phyloP scores from a whole-genome alignment of 1,140 invertebrate genomes.

The Bacillus rossius region DNA sequence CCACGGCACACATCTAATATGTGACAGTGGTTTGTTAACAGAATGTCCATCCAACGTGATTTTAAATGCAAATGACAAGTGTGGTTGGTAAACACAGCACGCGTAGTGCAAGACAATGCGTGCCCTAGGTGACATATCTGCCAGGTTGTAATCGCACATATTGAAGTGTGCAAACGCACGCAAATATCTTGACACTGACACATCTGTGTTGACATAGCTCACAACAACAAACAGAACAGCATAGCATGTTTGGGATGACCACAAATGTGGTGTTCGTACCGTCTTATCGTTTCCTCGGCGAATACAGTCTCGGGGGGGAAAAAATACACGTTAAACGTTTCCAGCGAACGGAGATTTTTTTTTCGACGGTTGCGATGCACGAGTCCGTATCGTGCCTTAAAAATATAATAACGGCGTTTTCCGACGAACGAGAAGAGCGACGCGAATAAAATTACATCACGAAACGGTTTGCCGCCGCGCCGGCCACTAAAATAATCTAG shows the following conservation, averaged over 20 bases:
- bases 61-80: too few relatives aligned
- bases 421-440: slow-evolving; percentile 18
- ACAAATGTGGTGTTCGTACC: slow-evolving; percentile 5
- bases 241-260: neutral
- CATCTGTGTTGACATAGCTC: too few relatives aligned
- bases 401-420: slow-evolving; percentile 14
- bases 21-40: too few relatives aligned
- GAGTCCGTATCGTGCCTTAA: slow-evolving; percentile 10
- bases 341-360: slow-evolving; percentile 18
- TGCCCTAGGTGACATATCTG: too few relatives aligned
- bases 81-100: too few relatives aligned
- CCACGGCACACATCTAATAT: too few relatives aligned
- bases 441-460: slow-evolving; percentile 21
- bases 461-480: slow-evolving; percentile 16
- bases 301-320: slow-evolving; percentile 17
- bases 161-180: too few relatives aligned
- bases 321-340: slow-evolving; percentile 14
- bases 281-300: slow-evolving; percentile 19
- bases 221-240: too few relatives aligned
- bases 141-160: too few relatives aligned
- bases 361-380: slow-evolving; percentile 6
- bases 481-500: slow-evolving; percentile 15
- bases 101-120: too few relatives aligned
- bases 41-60: too few relatives aligned
- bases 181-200: too few relatives aligned